phyloP scores from a whole-genome alignment of 2,113 vertebrate species.

The Hemibagrus wyckioides region DNA sequence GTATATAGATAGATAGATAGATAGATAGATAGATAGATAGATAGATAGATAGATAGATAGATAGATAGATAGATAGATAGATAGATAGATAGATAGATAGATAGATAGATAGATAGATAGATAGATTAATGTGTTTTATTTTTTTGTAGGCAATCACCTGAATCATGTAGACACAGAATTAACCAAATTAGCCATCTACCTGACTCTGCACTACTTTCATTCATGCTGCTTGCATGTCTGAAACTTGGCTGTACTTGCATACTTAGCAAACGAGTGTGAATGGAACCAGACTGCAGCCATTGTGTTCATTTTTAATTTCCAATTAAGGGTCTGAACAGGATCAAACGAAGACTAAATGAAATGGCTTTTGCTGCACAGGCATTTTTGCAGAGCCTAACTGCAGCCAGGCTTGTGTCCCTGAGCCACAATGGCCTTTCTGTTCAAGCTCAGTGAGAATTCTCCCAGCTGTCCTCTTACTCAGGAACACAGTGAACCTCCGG shows the following conservation, averaged over 20 bases:
- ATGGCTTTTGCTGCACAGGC: conserved; percentile 70
- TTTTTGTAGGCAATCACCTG: not conserved
- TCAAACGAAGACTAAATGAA: conserved; percentile 66
- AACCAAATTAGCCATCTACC: not conserved
- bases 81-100: too few relatives aligned
- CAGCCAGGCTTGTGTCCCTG: conserved; percentile 70
- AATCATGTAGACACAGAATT: not conserved
- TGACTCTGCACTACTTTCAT: not conserved
- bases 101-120: too few relatives aligned
- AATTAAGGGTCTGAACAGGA: conserved; percentile 67
- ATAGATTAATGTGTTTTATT: not conserved
- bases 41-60: too few relatives aligned
- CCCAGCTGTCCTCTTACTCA: conserved; percentile 78
- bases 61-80: too few relatives aligned
- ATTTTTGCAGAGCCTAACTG: conserved; percentile 71
- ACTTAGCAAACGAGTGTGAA: conserved; percentile 45
- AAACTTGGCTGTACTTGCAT: conserved; percentile 32
- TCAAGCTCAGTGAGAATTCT: conserved; percentile 79
- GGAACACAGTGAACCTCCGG: conserved; percentile 83
- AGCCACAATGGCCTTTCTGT: conserved; percentile 80
- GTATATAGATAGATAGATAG: too few relatives aligned
- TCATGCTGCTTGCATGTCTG: not conserved
- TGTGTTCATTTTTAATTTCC: conserved; percentile 54
- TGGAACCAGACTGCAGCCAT: conserved; percentile 49
- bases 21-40: too few relatives aligned